Conservation (phyloP, 1,140 invertebrate species). For the Cylas formicarius region DNA sequence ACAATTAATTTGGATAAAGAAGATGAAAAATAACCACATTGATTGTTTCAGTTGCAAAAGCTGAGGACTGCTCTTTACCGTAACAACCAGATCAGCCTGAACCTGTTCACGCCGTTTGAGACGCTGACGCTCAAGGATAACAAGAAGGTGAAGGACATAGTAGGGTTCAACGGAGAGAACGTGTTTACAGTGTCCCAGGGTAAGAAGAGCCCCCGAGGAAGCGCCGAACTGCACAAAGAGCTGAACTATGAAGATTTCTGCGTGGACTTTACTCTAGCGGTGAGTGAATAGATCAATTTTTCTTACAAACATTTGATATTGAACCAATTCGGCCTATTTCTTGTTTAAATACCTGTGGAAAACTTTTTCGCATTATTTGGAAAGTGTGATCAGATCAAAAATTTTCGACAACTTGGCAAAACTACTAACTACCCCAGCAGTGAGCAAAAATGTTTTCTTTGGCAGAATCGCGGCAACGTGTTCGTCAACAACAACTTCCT, state of each 20-base stretch:
- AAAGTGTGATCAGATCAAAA: background rate
- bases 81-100: slow-evolving; percentile 27
- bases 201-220: slow-evolving; percentile 52
- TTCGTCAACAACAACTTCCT: slow-evolving; percentile 49
- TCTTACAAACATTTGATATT: background rate
- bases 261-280: slow-evolving; percentile 46
- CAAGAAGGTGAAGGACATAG: slow-evolving; percentile 43
- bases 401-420: background rate
- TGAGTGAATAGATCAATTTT: too few relatives aligned
- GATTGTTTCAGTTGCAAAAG: slow-evolving; percentile 44
- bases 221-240: slow-evolving; percentile 44
- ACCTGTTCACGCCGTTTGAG: slow-evolving; percentile 33
- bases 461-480: slow-evolving; percentile 47
- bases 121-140: slow-evolving; percentile 33
- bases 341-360: background rate
- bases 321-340: background rate
- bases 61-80: slow-evolving; percentile 39
- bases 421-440: background rate
- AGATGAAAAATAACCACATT: too few relatives aligned
- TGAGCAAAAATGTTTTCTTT: slow-evolving; percentile 11
- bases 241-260: slow-evolving; percentile 51
- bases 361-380: background rate
- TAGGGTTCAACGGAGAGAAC: slow-evolving; percentile 47
- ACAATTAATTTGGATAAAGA: too few relatives aligned
- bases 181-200: slow-evolving; percentile 50